phyloP scores from a whole-genome alignment of 2,797 vertebrate genomes.

The Gouania willdenowi region DNA sequence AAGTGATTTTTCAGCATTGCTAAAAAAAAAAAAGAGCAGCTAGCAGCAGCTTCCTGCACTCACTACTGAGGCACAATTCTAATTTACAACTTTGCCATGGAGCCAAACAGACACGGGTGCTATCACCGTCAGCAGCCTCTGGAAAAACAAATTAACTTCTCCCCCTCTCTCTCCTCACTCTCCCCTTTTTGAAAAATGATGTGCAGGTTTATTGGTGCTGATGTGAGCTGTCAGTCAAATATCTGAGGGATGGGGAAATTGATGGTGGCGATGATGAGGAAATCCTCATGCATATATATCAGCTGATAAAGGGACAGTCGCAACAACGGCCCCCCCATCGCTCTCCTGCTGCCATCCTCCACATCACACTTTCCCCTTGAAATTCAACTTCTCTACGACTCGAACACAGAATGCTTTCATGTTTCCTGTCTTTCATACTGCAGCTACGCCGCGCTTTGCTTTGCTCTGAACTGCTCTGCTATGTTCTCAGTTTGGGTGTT shows the following conservation, averaged over 20 bases:
- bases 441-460: slow-evolving; percentile 21
- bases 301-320: slow-evolving; percentile 57
- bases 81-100: slow-evolving; percentile 58
- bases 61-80: slow-evolving; percentile 44
- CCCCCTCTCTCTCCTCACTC: slow-evolving; percentile 14
- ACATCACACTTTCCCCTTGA: slow-evolving; percentile 20
- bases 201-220: slow-evolving; percentile 60
- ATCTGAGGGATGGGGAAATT: slow-evolving; percentile 48
- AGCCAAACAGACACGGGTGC: slow-evolving; percentile 44
- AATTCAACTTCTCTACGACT: slow-evolving; percentile 12
- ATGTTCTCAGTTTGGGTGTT: slow-evolving; percentile 11
- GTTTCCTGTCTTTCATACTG: slow-evolving; percentile 28
- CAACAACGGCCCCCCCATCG: slow-evolving; percentile 6
- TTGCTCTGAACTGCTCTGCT: slow-evolving; percentile 6
- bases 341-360: slow-evolving; percentile 2
- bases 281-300: slow-evolving; percentile 71
- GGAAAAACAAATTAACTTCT: slow-evolving; percentile 69
- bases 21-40: slow-evolving; percentile 54
- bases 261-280: slow-evolving; percentile 55
- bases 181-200: slow-evolving; percentile 55
- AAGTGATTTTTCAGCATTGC: slow-evolving; percentile 21
- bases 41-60: slow-evolving; percentile 26
- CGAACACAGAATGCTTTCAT: slow-evolving; percentile 33
- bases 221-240: slow-evolving; percentile 72
- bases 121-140: slow-evolving; percentile 59